Evolutionary conservation across 2,888 invertebrate genomes (phyloP).

Genomic region (Melanostoma scalare): DNA sequence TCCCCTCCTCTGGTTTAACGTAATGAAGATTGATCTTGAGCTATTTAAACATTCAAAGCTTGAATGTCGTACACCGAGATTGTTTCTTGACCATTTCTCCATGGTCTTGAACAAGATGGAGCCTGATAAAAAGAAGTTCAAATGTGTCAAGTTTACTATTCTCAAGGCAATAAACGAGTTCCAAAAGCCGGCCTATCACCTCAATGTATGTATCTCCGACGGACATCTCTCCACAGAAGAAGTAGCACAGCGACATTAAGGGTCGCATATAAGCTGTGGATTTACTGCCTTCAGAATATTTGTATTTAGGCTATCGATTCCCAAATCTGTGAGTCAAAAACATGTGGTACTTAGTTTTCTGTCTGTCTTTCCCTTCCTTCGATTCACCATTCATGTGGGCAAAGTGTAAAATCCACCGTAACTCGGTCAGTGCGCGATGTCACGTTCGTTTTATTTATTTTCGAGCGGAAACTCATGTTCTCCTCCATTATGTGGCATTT

Average conservation of each 20-base stretch:
- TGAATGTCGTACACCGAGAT: neutral
- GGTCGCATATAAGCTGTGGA: conserved; percentile 12
- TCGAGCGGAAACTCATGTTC: conserved; percentile 42
- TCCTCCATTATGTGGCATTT: conserved; percentile 48
- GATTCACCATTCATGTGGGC: neutral
- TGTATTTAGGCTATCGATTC: conserved; percentile 51
- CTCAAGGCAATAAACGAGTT: too few relatives aligned
- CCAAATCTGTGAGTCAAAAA: conserved; percentile 32
- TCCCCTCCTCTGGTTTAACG: conserved; percentile 6
- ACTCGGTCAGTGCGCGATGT: conserved; percentile 60
- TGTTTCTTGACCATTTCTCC: too few relatives aligned
- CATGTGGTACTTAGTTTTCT: conserved; percentile 10
- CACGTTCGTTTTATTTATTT: conserved; percentile 48
- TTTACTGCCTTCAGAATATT: conserved; percentile 3
- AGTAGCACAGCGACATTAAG: conserved; percentile 35
- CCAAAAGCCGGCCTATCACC: conserved; percentile 13
- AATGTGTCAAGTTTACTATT: too few relatives aligned
- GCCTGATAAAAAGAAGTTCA: too few relatives aligned
- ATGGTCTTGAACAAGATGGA: too few relatives aligned
- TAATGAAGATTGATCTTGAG: conserved; percentile 9
- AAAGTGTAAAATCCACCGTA: conserved; percentile 32
- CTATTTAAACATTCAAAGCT: neutral
- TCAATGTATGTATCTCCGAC: conserved; percentile 12
- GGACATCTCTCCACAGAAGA: conserved; percentile 14
- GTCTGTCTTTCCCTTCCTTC: neutral